Percentiles rank a stretch among this genome's conserved stretches.
These are phyloP conservation scores for Bhutanitis thaidina DNA, from an alignment of 2,888 invertebrate species.

Conservation along the genomic window DNA sequence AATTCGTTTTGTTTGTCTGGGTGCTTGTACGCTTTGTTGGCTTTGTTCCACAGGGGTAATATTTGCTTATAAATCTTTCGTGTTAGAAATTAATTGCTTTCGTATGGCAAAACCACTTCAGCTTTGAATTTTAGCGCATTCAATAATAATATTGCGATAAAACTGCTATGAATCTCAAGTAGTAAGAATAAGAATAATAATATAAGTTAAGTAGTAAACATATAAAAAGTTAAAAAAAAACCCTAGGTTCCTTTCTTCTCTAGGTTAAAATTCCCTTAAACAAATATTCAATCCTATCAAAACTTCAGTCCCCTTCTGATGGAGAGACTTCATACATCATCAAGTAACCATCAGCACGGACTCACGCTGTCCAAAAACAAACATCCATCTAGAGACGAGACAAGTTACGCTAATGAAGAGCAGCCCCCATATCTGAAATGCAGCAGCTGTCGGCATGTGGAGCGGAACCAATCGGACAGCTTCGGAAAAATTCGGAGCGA, in stretches of 20 bases:
- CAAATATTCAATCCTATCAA: too few relatives aligned
- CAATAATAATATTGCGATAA: too few relatives aligned
- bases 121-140: too few relatives aligned
- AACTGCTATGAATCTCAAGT: too few relatives aligned
- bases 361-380: conserved; percentile 72
- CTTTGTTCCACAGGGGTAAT: conserved; percentile 5
- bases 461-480: conserved; percentile 69
- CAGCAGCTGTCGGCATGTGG: conserved; percentile 76
- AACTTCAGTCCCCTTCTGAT: background rate
- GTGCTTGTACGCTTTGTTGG: conserved; percentile 15
- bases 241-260: too few relatives aligned
- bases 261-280: too few relatives aligned
- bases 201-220: too few relatives aligned
- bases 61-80: background rate
- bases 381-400: conserved; percentile 75
- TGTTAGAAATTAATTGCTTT: conserved; percentile 13
- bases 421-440: conserved; percentile 71
- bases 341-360: conserved; percentile 62
- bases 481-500: conserved; percentile 49
- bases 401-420: conserved; percentile 78
- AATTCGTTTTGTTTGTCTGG: conserved; percentile 45
- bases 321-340: conserved; percentile 65
- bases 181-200: too few relatives aligned
- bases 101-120: background rate
- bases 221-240: too few relatives aligned